phyloP scores from a whole-genome alignment of 2,797 vertebrate species.

The Acanthis flammea region DNA sequence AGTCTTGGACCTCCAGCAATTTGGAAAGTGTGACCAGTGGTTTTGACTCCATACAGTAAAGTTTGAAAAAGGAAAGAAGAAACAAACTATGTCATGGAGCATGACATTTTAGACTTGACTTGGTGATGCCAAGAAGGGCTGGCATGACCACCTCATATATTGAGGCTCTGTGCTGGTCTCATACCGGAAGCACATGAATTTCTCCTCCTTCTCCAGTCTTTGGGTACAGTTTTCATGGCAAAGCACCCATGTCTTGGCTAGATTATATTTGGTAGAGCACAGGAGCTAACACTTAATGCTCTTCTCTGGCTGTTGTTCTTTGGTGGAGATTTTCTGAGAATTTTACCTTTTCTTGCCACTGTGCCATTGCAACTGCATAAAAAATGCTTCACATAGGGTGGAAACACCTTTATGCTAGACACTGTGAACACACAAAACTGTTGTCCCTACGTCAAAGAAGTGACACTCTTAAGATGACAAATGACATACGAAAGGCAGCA shows the following conservation, averaged over 20 bases:
- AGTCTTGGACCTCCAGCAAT: not conserved
- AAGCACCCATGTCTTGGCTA: not conserved
- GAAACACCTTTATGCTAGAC: not conserved
- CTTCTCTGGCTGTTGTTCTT: not conserved
- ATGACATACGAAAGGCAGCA: constrained; percentile 5
- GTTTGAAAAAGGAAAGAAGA: not conserved
- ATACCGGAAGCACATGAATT: not conserved
- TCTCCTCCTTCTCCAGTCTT: not conserved
- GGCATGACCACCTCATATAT: not conserved
- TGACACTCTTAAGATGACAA: constrained; percentile 38
- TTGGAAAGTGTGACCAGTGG: not conserved
- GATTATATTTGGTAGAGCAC: not conserved
- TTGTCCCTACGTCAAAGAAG: not conserved
- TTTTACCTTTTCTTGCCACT: not conserved
- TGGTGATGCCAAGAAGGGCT: not conserved
- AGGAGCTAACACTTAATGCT: not conserved
- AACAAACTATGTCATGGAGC: not conserved
- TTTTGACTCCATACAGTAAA: not conserved
- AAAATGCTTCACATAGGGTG: not conserved
- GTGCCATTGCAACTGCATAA: not conserved
- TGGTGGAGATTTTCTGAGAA: not conserved
- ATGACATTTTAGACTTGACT: not conserved
- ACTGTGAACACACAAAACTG: not conserved
- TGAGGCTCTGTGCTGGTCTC: not conserved
- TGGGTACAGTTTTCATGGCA: not conserved